These are phyloP conservation scores for Tetramorium parvispinum DNA, from an alignment of 1,140 invertebrate species.

Conservation along the genomic window DNA sequence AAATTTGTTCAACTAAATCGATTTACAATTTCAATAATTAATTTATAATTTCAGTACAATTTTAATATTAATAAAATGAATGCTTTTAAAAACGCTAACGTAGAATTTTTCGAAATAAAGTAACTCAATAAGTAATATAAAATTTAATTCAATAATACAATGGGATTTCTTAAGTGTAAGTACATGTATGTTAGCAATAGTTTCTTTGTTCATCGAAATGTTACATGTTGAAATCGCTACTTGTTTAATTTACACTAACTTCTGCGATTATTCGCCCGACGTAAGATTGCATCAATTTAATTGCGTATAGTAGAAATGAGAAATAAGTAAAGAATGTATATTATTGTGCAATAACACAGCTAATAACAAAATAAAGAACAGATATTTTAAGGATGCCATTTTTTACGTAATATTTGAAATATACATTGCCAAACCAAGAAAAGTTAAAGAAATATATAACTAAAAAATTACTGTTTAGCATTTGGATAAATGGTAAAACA, in stretches of 20 bases:
- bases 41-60: background rate
- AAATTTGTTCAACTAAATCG: background rate
- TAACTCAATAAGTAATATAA: background rate
- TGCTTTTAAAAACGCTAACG: background rate
- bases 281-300: slow-evolving; percentile 1
- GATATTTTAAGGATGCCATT: background rate
- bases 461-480: background rate
- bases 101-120: background rate
- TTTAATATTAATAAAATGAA: background rate
- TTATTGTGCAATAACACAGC: background rate
- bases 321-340: background rate
- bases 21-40: background rate
- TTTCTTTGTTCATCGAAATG: background rate
- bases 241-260: slow-evolving; percentile 1
- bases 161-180: background rate
- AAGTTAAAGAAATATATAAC: background rate
- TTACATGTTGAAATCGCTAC: background rate
- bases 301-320: background rate
- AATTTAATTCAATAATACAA: background rate
- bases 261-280: background rate
- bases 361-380: background rate
- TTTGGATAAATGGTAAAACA: slow-evolving; percentile 3
- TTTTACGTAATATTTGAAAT: background rate
- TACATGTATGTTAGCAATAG: background rate
- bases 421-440: background rate